These are phyloP conservation scores for Melieria omissa DNA, from an alignment of 2,888 invertebrate genomes.

Conservation along the genomic window DNA sequence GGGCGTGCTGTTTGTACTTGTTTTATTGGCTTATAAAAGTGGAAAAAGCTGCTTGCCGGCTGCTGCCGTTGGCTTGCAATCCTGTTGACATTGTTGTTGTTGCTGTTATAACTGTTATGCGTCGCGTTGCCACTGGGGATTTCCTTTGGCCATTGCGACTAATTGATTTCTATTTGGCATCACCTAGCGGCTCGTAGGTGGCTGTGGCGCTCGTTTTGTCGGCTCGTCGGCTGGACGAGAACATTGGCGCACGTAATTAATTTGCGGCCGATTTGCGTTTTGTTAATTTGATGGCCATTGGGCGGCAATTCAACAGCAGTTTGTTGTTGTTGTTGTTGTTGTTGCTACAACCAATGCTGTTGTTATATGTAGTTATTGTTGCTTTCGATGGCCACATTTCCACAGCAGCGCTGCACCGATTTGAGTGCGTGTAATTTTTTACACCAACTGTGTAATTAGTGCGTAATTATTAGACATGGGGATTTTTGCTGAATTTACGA, in stretches of 20 bases:
- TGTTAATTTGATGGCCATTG: slow-evolving; percentile 51
- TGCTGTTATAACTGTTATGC: slow-evolving; percentile 11
- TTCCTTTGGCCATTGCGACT: slow-evolving; percentile 38
- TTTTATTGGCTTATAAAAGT: slow-evolving; percentile 56
- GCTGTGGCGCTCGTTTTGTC: too few species aligned
- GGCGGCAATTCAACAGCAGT: slow-evolving; percentile 15
- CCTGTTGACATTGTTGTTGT: neutral
- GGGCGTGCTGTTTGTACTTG: slow-evolving; percentile 49
- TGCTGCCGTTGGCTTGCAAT: neutral
- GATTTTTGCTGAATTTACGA: slow-evolving; percentile 4
- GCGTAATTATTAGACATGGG: slow-evolving; percentile 26
- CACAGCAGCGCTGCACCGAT: slow-evolving; percentile 15
- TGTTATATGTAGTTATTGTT: slow-evolving; percentile 2
- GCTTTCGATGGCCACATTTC: neutral
- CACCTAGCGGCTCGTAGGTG: slow-evolving; percentile 43
- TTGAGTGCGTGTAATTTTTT: slow-evolving; percentile 29
- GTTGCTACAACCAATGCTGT: slow-evolving; percentile 5
- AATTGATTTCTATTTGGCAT: slow-evolving; percentile 51
- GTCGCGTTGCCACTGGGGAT: neutral
- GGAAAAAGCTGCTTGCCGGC: neutral
- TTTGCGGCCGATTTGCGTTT: slow-evolving; percentile 62
- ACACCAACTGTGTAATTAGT: slow-evolving; percentile 21
- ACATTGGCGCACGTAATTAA: slow-evolving; percentile 48
- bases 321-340: slow-evolving; percentile 9
- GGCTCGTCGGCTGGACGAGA: too few species aligned